Base-by-base conservation (phyloP, 2,888 invertebrate species). In the Cosmorhoe ocellata region DNA sequence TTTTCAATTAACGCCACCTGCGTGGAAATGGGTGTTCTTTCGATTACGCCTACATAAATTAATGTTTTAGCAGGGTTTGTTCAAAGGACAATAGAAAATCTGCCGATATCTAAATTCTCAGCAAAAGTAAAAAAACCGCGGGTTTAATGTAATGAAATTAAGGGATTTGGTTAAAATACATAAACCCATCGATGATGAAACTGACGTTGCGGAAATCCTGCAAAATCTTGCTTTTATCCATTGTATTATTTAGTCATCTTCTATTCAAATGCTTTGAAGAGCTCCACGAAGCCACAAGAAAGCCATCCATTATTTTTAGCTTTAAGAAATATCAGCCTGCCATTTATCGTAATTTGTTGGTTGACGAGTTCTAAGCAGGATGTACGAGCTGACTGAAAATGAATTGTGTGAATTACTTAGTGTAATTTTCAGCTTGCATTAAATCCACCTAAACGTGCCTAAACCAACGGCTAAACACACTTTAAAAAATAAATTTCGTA, bases 301-400 rank as follows among this genome's bases (percentile, higher is more conserved):
- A 61, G 59, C 58, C 48, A 33, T 53, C 55, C 63, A 68, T 66
- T 65, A 69, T 64, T 65, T 62, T 64, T 52, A 56, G 59, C 56
- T 63, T 58, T 49, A 33, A 30, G 56, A 64, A 64, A 60, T 61
- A 62, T 51, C 18, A 30, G 45, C 31, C 18, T 52, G 36, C 39
- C 44, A 36, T 47, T 48, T 40, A 43, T 26, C 34, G 39, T 45
- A 51, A 56, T 58, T 51, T 51, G 26, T 28, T 18, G 33, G 50
- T 28, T 54, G 46, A 55, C 46, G 38, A 47, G 31, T 40, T 32
- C 24, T 40, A 38, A 44, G 27, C n/a, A 33, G 43, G 36, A 40
- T 44, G 26, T 42, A 41, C 33, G 10, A n/a, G n/a, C 22, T 39
- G 37, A 43, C 37, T 41, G 5, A n/a, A n/a, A n/a, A n/a, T n/a